Evolutionary conservation across 2,888 invertebrate genomes (phyloP).

Genomic region (Brachypalpus laphriformis): DNA sequence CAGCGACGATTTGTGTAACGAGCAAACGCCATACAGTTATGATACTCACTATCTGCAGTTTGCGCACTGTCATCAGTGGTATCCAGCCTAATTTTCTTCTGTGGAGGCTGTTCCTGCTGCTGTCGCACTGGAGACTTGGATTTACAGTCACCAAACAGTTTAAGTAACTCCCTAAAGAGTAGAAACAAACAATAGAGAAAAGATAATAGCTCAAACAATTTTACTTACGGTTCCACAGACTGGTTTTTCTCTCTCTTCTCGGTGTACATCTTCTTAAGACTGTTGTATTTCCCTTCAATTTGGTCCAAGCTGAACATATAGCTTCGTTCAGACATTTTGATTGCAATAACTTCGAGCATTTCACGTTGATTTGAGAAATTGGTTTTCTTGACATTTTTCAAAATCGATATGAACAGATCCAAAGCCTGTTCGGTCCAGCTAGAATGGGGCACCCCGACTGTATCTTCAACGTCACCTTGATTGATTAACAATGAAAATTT

Average conservation of each 20-base stretch:
- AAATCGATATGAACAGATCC: constrained; percentile 57
- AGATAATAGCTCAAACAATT: background rate
- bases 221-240: constrained; percentile 51
- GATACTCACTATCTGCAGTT: constrained; percentile 13
- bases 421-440: constrained; percentile 64
- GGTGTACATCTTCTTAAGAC: constrained; percentile 53
- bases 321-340: constrained; percentile 37
- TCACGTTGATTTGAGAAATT: constrained; percentile 18
- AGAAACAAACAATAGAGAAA: background rate
- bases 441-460: background rate
- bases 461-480: constrained; percentile 41
- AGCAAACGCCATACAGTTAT: no score
- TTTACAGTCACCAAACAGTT: constrained; percentile 39
- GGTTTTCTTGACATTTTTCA: constrained; percentile 40
- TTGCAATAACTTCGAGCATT: constrained; percentile 44
- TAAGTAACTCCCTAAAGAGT: constrained; percentile 39
- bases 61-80: background rate
- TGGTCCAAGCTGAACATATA: constrained; percentile 30
- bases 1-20: no score
- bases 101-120: background rate
- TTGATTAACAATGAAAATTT: background rate
- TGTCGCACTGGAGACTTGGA: background rate
- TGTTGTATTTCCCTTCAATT: constrained; percentile 50
- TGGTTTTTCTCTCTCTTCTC: constrained; percentile 51
- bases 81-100: constrained; percentile 15